Conservation (phyloP, 2,888 invertebrate genomes). For the Mythimna loreyi region DNA sequence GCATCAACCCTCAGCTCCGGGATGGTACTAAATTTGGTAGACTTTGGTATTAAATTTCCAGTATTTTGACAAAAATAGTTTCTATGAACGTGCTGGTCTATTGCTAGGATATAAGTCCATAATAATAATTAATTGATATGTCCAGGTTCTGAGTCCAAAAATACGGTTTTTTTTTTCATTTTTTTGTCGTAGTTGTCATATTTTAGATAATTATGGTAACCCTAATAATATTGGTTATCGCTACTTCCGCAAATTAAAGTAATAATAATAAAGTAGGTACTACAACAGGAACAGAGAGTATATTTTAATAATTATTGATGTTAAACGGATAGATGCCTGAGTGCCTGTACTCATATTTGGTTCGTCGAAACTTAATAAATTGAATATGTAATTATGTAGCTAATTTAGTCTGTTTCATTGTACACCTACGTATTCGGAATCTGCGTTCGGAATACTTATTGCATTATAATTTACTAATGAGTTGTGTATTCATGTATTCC, state of each 20-base stretch:
- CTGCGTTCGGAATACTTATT: not conserved
- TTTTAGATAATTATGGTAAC: too few species aligned
- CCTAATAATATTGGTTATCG: constrained; percentile 29
- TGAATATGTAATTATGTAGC: constrained; percentile 8
- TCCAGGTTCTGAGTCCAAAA: too few species aligned
- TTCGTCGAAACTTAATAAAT: not conserved
- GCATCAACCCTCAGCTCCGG: too few species aligned
- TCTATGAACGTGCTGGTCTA: too few species aligned
- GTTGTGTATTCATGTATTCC: not conserved
- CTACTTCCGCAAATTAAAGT: constrained; percentile 50
- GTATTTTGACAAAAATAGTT: too few species aligned
- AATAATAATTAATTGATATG: too few species aligned
- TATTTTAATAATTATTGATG: constrained; percentile 25
- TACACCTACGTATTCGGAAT: not conserved
- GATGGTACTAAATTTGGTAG: too few species aligned
- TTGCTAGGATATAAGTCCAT: too few species aligned
- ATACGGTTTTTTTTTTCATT: too few species aligned
- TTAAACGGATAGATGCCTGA: constrained; percentile 6
- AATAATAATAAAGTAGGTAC: too few species aligned
- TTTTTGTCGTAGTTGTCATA: too few species aligned
- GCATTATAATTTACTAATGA: constrained; percentile 8
- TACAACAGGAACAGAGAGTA: constrained; percentile 27
- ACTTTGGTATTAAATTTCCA: too few species aligned
- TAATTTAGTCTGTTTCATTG: constrained; percentile 3
- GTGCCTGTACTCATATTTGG: not conserved